Conservation (phyloP, 1,140 invertebrate genomes). For the Lasioglossum baleicum region DNA sequence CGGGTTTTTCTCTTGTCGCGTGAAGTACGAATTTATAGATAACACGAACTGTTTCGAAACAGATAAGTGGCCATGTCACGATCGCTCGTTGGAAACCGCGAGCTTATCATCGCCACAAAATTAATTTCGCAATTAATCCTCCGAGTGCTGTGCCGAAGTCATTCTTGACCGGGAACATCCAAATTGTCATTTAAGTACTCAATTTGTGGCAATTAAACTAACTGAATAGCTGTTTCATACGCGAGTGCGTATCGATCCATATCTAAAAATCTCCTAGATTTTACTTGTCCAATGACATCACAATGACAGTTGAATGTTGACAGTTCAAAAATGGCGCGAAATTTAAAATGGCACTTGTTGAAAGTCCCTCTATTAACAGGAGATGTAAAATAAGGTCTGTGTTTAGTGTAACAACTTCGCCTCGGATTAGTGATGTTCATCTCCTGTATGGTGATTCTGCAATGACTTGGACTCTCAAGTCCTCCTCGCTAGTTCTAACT, state of each 20-base stretch:
- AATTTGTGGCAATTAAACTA: too few species aligned
- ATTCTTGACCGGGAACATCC: too few species aligned
- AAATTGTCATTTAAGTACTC: too few species aligned
- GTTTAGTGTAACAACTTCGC: neutral
- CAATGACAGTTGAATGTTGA: too few species aligned
- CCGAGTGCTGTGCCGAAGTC: too few species aligned
- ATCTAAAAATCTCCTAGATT: too few species aligned
- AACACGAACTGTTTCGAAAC: slow-evolving; percentile 10
- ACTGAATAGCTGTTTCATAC: too few species aligned
- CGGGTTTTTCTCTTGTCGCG: slow-evolving; percentile 11
- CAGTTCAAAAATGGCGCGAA: too few species aligned
- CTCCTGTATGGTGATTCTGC: neutral
- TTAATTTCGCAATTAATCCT: slow-evolving; percentile 16
- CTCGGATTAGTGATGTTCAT: neutral
- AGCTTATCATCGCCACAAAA: slow-evolving; percentile 1
- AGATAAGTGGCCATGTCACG: slow-evolving; percentile 4
- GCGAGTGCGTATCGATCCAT: too few species aligned
- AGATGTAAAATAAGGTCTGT: neutral
- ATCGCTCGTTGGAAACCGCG: neutral
- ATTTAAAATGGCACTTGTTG: too few species aligned
- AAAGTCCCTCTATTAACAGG: too few species aligned
- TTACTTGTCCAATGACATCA: too few species aligned
- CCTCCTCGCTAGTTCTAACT: neutral
- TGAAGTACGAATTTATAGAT: slow-evolving; percentile 1
- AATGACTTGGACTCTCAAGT: neutral